Base-by-base conservation (phyloP, 2,888 invertebrate genomes). In the Sesia apiformis region DNA sequence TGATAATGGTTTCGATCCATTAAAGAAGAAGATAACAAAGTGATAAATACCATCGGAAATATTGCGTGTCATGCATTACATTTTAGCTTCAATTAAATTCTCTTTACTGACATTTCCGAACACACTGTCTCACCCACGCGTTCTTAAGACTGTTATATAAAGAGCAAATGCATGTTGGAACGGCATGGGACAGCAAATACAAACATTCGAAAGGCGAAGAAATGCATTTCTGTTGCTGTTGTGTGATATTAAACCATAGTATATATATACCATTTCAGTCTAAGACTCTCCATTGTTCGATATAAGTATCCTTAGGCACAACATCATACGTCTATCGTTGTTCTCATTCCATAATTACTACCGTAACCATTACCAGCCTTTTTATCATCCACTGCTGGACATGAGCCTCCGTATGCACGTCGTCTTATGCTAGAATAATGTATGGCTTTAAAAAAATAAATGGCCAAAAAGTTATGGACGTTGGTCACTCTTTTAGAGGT, bases 51-150 rank as follows among this genome's bases (percentile, higher is more conserved):
- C 23, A 23, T 23, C 23, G 46, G 46, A 46, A 46, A n/a, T 46
- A 46, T 46, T 46, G 23, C n/a, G 23, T 23, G 46, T 46, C 46
- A 46, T 46, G 46, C 46, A 46, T 46, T 46, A 46, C 8, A 4
- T 8, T 46, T 46, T 46, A 46, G n/a, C 46, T 46, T 46, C 23
- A 23, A 23, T 23, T 23, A 42, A 57, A 56, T 54, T 38, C 65
- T 68, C 66, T 63, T 65, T 57, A 55, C 61, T 65, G 65, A 65
- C 68, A 72, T 69, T 73, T 64, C 53, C 58, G 52, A 60, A 54
- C 56, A 56, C 62, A 63, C 69, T 72, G 68, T 69, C 52, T 60
- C 63, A 57, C 71, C 72, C 63, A 69, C 72, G 64, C 63, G 56
- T 52, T 43, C 54, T 52, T 40, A 23, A 56, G 60, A 5, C 39